Evolutionary conservation across 2,888 invertebrate species (phyloP), one percentile per base, ranked within the genome.

Genomic region (Pardosa pseudoannulata): DNA sequence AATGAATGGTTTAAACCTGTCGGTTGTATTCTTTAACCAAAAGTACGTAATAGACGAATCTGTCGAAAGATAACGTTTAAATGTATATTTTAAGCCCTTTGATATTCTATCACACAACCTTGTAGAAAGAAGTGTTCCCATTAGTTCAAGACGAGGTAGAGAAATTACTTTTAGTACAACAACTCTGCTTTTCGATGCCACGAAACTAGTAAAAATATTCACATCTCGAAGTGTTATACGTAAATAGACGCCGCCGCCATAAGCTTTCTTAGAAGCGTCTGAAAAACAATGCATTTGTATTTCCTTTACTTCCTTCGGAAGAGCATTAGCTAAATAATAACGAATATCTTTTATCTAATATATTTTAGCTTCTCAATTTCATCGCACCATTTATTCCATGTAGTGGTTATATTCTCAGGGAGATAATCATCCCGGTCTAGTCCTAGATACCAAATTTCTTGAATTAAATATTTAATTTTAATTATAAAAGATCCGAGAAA

Each of bases 251-350:
- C 36, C 73, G 0, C 67, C 23, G 7, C 31, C 64, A 50, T 73
- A 80, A 23, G 46, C 73, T 16, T 67, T 73, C 1, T 7, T 64
- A 7, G 32, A 27, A 6, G 73, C 65, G n/a, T 73, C 65, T 13
- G 29, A 65, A 73, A 80, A 80, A 1, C 5, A n/a, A n/a, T 80
- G 72, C 1, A 72, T 19, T 46, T 72, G 1, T 6, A 80, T 65
- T 27, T 0, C 0, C 0, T 39, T 13, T 6, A 70, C 19, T 0
- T 70, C 16, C 0, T 27, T 6, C 13, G 16, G 1, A 27, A 11
- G 0, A 6, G 16, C 7, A 13, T 23, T 3, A 9, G 36, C 0
- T 19, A 64, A 23, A 32, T 36, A 74, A 31, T 74, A 39, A 13
- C 64, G 32, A 13, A n/a, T 36, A 16, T 36, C 50, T 29, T 5